phyloP scores from a whole-genome alignment of 2,888 invertebrate genomes.

The Dioctria linearis region DNA sequence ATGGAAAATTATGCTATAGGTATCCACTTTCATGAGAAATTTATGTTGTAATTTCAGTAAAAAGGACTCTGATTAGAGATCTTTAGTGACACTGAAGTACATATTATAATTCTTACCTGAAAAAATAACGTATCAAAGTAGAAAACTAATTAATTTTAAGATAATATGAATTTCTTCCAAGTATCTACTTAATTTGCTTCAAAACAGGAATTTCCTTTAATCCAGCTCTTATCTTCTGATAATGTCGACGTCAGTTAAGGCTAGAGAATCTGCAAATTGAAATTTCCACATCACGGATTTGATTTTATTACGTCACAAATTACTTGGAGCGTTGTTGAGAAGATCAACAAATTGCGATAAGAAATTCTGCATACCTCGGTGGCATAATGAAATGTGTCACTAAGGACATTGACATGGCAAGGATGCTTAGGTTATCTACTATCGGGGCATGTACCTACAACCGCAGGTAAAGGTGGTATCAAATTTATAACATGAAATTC shows the following conservation, averaged over 20 bases:
- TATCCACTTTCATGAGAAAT: too few relatives aligned
- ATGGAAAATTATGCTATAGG: too few relatives aligned
- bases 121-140: too few relatives aligned
- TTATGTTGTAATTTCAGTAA: too few relatives aligned
- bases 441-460: background rate
- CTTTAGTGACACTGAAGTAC: too few relatives aligned
- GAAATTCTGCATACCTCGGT: conserved; percentile 52
- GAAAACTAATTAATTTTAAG: background rate
- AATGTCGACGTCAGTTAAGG: background rate
- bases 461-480: conserved; percentile 17
- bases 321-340: conserved; percentile 54
- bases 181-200: background rate
- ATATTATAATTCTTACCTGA: too few relatives aligned
- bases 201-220: background rate
- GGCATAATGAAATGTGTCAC: conserved; percentile 44
- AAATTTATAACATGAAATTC: conserved; percentile 46
- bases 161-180: background rate
- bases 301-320: conserved; percentile 58
- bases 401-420: conserved; percentile 38
- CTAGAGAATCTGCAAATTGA: conserved; percentile 56
- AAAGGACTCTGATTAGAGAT: too few relatives aligned
- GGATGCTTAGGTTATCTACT: background rate
- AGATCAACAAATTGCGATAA: conserved; percentile 57
- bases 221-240: background rate
- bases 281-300: conserved; percentile 59